Base-by-base conservation (phyloP, 2,113 vertebrate species). In the Leuciscus idus region DNA sequence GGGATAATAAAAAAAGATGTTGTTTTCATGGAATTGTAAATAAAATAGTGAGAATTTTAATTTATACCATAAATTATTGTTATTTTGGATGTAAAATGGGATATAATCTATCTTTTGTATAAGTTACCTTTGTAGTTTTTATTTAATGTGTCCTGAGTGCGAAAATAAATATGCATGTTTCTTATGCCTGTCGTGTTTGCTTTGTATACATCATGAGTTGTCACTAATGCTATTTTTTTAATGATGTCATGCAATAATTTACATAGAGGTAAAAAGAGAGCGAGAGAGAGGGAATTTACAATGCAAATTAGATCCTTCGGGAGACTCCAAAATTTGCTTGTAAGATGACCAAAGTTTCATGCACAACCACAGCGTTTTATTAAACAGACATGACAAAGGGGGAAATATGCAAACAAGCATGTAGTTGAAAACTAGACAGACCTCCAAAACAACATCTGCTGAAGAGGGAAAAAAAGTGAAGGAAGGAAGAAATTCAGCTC, bases 51-150 rank as follows among this genome's bases (percentile, higher is more conserved):
- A 94, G 89, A 93, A 90, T 89, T 95, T 94, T 95, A 93, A 96
- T 96, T 96, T 96, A 95, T 96, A 94, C 94, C 93, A 93, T 96
- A 96, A 95, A 93, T 96, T 96, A 96, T 95, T 96, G 90, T 94
- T 94, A 89, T 95, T 96, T 95, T 95, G 91, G 94, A 95, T 90
- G 93, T 95, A n/a, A 93, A 95, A 94, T 93, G 93, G 94, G 93
- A 95, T 92, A 93, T 94, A 93, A 93, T 94, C 93, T 95, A 95
- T 95, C 92, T 96, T 95, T 95, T 95, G 92, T 95, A 95, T 92
- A 92, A 93, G 93, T 95, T 57, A 93, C 80, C 92, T 93, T 94
- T 94, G 92, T 95, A 93, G 94, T 94, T 95, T 84, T 94, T 94
- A 96, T 95, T 95, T 95, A 95, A 96, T 92, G 94, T 95, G 93